Evolutionary conservation across 2,113 vertebrate genomes (phyloP).

Genomic region (Anser cygnoides): DNA sequence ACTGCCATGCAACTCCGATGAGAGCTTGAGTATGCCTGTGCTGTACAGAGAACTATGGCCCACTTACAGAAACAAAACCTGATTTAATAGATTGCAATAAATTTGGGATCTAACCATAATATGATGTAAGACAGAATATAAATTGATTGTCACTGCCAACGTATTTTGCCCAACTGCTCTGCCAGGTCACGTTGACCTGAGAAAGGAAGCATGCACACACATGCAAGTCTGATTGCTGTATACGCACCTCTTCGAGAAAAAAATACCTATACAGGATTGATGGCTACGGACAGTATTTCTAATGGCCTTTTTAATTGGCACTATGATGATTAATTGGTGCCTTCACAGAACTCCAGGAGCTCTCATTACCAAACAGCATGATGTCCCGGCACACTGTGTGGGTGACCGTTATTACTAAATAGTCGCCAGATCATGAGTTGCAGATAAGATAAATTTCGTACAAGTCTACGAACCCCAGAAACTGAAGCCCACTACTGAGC

Average conservation of each 20-base stretch:
- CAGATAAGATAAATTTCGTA: conserved; percentile 46
- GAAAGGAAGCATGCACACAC: not conserved
- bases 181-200: not conserved
- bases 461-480: conserved; percentile 4
- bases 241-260: not conserved
- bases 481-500: not conserved
- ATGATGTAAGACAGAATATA: not conserved
- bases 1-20: not conserved
- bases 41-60: not conserved
- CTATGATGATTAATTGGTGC: conserved; percentile 70
- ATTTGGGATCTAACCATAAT: not conserved
- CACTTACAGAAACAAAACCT: not conserved
- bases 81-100: not conserved
- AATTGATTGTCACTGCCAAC: not conserved
- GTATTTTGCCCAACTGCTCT: not conserved
- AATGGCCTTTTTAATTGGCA: conserved; percentile 76
- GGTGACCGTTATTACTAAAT: conserved; percentile 56
- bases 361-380: conserved; percentile 71
- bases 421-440: conserved; percentile 34
- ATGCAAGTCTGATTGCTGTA: not conserved
- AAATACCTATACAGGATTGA: conserved; percentile 53
- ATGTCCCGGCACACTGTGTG: conserved; percentile 16
- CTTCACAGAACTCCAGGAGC: conserved; percentile 61
- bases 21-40: not conserved
- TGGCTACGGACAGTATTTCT: conserved; percentile 46